Base-by-base conservation (phyloP, 1,140 invertebrate species). In the Drosophila seguyi region DNA sequence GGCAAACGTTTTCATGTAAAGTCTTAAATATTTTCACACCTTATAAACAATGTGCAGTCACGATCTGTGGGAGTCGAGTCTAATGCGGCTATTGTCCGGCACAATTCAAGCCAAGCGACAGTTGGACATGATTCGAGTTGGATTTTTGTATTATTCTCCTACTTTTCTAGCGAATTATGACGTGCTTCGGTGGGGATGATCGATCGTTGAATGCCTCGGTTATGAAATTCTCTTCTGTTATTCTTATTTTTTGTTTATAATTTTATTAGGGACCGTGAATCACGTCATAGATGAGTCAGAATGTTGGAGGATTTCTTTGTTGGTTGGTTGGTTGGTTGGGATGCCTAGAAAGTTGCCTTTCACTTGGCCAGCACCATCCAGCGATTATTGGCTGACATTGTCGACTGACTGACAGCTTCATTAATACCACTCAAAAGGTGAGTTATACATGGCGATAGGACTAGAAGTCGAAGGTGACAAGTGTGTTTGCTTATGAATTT, bases 11-110 rank as follows among this genome's bases (percentile, higher is more conserved):
- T 84, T 87, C 83, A 82, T 90, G 81, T 85, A 86, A 74, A 87
- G 90, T 83, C 90, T 91, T 82, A 85, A 91, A 92, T 91, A 91
- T 92, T 92, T 92, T 92, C 91, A 92, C 91, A 92, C 91, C 91
- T 92, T 90, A 90, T 86, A 92, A 92, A 92, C 83, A 92, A 92
- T 83, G 80, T 86, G 87, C 86, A 79, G 81, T 85, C 85, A 88
- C 73, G 84, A 90, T 92, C 88, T 56, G 67, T 69, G 72, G 60
- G 63, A 59, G 74, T 52, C 62, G 47, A 10, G 16, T 20, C 48
- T 85, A 85, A 90, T 85, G 85, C 74, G 78, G 62, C 85, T 77
- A 90, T 88, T 88, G 85, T 88, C 60, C 72, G 59, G 42, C 67
- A 80, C 81, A 85, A 84, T 85, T 61, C 73, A 39, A 56, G 71